phyloP scores from a whole-genome alignment of 1,140 invertebrate species.

The Solen grandis region DNA sequence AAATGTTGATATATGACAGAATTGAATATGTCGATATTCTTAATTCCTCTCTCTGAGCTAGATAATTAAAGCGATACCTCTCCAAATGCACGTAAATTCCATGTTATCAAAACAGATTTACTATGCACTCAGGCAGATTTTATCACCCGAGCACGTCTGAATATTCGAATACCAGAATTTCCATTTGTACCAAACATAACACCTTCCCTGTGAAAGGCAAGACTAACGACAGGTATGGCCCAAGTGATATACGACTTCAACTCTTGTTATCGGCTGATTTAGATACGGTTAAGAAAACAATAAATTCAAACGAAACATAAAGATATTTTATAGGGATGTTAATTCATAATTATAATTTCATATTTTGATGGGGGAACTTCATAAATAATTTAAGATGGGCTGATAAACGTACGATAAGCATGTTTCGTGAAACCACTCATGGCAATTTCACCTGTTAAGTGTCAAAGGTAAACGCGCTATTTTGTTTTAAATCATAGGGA shows the following conservation, averaged over 20 bases:
- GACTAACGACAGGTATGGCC: not conserved
- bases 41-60: no score
- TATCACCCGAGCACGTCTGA: no score
- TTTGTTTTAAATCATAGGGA: not conserved
- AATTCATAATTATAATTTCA: slow-evolving; percentile 51
- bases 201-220: not conserved
- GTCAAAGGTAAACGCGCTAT: not conserved
- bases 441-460: not conserved
- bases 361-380: not conserved
- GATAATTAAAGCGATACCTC: no score
- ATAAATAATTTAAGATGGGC: not conserved
- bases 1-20: no score
- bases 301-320: slow-evolving; percentile 45
- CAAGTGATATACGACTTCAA: not conserved
- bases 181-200: not conserved
- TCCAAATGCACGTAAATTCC: no score
- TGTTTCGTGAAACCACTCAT: no score
- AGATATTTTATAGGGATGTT: slow-evolving; percentile 42
- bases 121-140: no score
- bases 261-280: slow-evolving; percentile 14
- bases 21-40: no score
- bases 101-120: no score
- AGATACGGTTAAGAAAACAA: slow-evolving; percentile 14
- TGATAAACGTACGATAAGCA: not conserved
- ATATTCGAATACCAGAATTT: not conserved